phyloP scores from a whole-genome alignment of 2,113 vertebrate species.

The Baryphthengus martii region DNA sequence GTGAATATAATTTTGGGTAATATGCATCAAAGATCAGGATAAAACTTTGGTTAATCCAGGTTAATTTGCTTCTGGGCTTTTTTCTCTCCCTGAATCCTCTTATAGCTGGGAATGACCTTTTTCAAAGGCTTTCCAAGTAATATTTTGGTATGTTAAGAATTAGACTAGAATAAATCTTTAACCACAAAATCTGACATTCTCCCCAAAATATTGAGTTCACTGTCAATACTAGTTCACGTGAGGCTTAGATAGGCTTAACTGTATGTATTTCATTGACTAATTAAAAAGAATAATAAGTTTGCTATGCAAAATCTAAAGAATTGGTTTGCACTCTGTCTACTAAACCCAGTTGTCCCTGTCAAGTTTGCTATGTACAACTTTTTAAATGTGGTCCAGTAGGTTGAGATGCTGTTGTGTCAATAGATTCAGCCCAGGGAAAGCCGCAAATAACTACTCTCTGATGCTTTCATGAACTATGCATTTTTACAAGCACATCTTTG shows the following conservation, averaged over 20 bases:
- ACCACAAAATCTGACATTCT: background rate
- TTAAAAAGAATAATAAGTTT: background rate
- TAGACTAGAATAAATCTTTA: background rate
- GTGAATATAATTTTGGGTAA: background rate
- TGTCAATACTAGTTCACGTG: background rate
- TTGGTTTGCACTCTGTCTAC: fast-evolving
- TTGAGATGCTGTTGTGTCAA: background rate
- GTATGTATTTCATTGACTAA: background rate
- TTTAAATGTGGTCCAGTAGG: background rate
- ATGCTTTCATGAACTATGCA: background rate
- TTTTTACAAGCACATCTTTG: background rate
- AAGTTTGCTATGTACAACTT: background rate
- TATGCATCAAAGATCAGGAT: background rate
- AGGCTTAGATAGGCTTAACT: background rate
- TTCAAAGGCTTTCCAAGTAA: background rate
- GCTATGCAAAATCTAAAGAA: background rate
- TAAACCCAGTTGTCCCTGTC: background rate
- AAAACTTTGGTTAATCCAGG: background rate
- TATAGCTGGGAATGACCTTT: background rate
- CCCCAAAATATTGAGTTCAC: background rate
- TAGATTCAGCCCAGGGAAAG: background rate
- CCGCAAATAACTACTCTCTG: background rate
- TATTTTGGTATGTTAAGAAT: background rate
- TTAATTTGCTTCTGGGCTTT: background rate
- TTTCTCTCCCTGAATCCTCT: background rate